Evolutionary conservation across 2,888 invertebrate species (phyloP).

Genomic region (Chironomus riparius): DNA sequence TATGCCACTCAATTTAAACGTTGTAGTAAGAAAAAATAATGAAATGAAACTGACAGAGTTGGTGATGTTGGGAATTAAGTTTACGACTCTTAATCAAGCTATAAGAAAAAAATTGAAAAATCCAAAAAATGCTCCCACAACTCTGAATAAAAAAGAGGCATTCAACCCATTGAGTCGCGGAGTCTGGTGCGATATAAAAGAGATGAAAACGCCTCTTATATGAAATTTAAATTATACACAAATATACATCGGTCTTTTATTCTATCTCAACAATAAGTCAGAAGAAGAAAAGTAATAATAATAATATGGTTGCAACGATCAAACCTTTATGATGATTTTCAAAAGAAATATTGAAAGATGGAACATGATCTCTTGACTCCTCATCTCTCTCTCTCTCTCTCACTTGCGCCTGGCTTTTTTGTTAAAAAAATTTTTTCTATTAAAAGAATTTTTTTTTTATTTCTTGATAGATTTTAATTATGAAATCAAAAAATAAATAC

Average conservation of each 20-base stretch:
- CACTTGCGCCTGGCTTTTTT: not conserved
- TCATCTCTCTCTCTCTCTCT: too few species aligned
- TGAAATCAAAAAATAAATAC: slow-evolving; percentile 5
- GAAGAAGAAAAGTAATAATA: not conserved
- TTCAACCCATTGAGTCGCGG: too few species aligned
- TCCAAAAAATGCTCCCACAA: too few species aligned
- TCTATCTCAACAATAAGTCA: not conserved
- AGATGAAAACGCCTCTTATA: slow-evolving; percentile 14
- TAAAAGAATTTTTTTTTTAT: not conserved
- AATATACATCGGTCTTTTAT: not conserved
- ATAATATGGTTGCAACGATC: slow-evolving; percentile 13
- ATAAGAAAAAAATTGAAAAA: too few species aligned
- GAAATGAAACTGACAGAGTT: too few species aligned
- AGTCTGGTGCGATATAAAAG: too few species aligned
- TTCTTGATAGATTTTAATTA: slow-evolving; percentile 19
- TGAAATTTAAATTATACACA: slow-evolving; percentile 18
- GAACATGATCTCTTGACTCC: slow-evolving; percentile 10
- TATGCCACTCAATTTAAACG: too few species aligned
- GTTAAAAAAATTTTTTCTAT: not conserved
- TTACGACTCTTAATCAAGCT: too few species aligned
- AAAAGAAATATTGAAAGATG: not conserved
- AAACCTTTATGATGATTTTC: not conserved
- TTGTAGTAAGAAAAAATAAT: too few species aligned
- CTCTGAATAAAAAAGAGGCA: too few species aligned
- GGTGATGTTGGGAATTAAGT: too few species aligned